Evolutionary conservation across 2,113 vertebrate species (phyloP).

Genomic region (Corapipo altera): DNA sequence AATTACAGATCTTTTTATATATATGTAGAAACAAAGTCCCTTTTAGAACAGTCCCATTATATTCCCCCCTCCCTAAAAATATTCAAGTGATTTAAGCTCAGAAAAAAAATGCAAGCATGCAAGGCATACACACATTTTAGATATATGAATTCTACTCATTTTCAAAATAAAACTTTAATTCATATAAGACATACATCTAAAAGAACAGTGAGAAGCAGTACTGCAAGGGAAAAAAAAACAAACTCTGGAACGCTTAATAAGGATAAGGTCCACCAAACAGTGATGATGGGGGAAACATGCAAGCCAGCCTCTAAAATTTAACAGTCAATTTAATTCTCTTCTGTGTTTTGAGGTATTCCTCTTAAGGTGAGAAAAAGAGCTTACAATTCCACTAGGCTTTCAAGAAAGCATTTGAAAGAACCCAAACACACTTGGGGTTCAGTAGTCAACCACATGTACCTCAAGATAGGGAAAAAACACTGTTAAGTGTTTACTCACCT

Average conservation of each 20-base stretch:
- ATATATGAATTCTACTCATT: not conserved
- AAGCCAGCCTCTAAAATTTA: not conserved
- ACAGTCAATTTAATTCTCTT: not conserved
- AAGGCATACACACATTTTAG: not conserved
- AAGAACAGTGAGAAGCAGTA: not conserved
- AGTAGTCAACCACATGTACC: not conserved
- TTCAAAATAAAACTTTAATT: not conserved
- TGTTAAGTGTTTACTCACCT: slow-evolving; percentile 69
- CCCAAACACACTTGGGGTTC: not conserved
- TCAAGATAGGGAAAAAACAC: not conserved
- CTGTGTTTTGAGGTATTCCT: not conserved
- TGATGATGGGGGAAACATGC: not conserved
- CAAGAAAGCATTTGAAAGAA: not conserved
- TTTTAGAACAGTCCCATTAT: not conserved
- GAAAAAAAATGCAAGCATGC: not conserved
- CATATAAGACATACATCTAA: not conserved
- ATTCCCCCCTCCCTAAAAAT: not conserved
- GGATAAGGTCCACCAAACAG: not conserved
- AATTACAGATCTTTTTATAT: not conserved
- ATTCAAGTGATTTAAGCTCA: not conserved
- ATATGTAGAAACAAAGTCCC: not conserved
- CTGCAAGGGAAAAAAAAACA: not conserved
- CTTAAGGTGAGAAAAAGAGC: not conserved
- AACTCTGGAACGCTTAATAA: not conserved
- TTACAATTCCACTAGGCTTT: not conserved